These are phyloP conservation scores for Drosophila tristis DNA, from an alignment of 1,140 invertebrate species.

Conservation along the genomic window DNA sequence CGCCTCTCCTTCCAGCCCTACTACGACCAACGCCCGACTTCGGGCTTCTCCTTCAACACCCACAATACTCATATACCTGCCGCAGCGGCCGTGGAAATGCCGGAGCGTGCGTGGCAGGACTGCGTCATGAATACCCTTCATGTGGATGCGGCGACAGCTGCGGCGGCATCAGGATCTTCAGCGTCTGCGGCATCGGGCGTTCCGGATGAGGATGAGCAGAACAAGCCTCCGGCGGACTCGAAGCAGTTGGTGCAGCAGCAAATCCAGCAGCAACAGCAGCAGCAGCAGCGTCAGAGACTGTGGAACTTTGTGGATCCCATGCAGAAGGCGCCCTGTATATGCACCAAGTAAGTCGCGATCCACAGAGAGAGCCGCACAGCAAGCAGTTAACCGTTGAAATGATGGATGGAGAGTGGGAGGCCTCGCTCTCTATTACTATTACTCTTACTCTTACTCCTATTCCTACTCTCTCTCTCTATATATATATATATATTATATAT, in stretches of 20 bases:
- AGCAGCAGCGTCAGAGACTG: constrained; percentile 63
- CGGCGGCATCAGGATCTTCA: constrained; percentile 26
- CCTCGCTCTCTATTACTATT: no score
- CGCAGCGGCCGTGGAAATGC: constrained; percentile 87
- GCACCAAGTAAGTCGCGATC: constrained; percentile 88
- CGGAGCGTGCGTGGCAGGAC: constrained; percentile 92
- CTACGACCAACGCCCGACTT: constrained; percentile 76
- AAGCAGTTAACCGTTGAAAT: no score
- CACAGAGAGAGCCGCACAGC: no score
- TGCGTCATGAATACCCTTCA: constrained; percentile 85
- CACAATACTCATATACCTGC: constrained; percentile 82
- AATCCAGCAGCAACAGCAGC: constrained; percentile 64
- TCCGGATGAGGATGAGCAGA: constrained; percentile 50
- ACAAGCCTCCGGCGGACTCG: constrained; percentile 54
- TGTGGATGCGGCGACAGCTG: constrained; percentile 54
- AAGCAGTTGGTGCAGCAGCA: constrained; percentile 71
- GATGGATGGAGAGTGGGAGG: no score
- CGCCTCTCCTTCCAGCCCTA: constrained; percentile 77
- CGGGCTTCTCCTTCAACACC: constrained; percentile 83
- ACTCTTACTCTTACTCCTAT: background rate
- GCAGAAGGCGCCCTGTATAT: constrained; percentile 91
- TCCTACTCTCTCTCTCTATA: background rate
- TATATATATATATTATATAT: background rate
- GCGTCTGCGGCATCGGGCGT: constrained; percentile 12
- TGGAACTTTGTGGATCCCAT: constrained; percentile 96